Evolutionary conservation across 2,113 vertebrate genomes (phyloP).

Genomic region (Seriola rivoliana): DNA sequence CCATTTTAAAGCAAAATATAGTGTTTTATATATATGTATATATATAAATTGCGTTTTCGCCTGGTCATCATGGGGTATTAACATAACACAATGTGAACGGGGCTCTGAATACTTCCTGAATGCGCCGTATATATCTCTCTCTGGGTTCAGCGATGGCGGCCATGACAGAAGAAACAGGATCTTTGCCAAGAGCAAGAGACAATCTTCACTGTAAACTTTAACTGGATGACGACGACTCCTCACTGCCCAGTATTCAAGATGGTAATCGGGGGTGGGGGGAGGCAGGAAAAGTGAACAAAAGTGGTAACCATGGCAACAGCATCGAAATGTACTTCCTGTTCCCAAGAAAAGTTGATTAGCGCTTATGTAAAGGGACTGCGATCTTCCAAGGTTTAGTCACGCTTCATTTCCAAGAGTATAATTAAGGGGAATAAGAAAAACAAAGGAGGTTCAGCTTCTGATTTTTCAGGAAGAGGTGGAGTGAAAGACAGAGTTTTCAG

Average conservation of each 20-base stretch:
- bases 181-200: background rate
- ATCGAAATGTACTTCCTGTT: background rate
- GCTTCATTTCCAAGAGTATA: background rate
- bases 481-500: background rate
- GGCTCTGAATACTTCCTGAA: no score
- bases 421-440: background rate
- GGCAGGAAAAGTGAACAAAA: background rate
- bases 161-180: background rate
- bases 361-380: background rate
- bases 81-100: no score
- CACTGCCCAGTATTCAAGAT: no score
- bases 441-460: background rate
- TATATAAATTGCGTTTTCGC: no score
- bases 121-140: no score
- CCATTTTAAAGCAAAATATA: no score
- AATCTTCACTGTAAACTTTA: background rate
- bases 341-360: background rate
- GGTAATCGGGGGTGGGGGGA: background rate
- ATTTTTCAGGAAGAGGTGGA: background rate
- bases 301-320: constrained; percentile 24
- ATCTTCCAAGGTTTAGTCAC: background rate
- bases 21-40: no score
- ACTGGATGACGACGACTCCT: background rate
- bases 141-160: no score
- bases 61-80: no score